Evolutionary conservation across 2,888 invertebrate species (phyloP).

Genomic region (Pherbina coryleti): DNA sequence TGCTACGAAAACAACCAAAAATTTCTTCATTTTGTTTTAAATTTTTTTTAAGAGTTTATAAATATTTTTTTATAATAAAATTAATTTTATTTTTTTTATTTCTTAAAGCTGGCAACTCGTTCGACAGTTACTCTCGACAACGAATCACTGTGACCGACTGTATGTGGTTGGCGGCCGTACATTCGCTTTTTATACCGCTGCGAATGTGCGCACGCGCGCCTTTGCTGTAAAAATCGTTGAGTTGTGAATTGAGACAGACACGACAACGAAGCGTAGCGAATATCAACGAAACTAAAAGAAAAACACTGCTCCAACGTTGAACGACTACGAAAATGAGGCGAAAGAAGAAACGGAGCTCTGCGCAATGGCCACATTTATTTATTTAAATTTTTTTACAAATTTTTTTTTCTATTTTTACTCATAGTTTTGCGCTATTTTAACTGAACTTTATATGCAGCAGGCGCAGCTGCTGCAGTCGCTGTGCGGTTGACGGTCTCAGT

Average conservation of each 20-base stretch:
- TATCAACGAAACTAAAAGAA: constrained; percentile 8
- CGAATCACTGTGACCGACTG: constrained; percentile 70
- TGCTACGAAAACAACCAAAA: constrained; percentile 74
- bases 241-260: constrained; percentile 31
- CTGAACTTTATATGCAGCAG: constrained; percentile 20
- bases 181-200: constrained; percentile 71
- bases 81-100: constrained; percentile 22
- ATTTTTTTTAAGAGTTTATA: constrained; percentile 39
- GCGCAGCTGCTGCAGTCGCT: background rate
- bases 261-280: constrained; percentile 12
- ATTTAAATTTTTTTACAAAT: background rate
- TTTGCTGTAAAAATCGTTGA: constrained; percentile 51
- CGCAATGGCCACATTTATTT: constrained; percentile 35
- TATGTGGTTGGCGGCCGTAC: constrained; percentile 69
- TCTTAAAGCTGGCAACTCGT: background rate
- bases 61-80: constrained; percentile 43
- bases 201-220: constrained; percentile 63
- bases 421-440: constrained; percentile 11
- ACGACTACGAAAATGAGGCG: constrained; percentile 26
- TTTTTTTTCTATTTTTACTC: background rate
- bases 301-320: constrained; percentile 10
- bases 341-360: background rate
- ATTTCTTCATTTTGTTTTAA: constrained; percentile 67
- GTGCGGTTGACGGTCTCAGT: background rate
- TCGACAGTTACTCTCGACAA: constrained; percentile 52